Evolutionary conservation across 2,797 vertebrate genomes (phyloP).

Genomic region (Uromys caudimaculatus): DNA sequence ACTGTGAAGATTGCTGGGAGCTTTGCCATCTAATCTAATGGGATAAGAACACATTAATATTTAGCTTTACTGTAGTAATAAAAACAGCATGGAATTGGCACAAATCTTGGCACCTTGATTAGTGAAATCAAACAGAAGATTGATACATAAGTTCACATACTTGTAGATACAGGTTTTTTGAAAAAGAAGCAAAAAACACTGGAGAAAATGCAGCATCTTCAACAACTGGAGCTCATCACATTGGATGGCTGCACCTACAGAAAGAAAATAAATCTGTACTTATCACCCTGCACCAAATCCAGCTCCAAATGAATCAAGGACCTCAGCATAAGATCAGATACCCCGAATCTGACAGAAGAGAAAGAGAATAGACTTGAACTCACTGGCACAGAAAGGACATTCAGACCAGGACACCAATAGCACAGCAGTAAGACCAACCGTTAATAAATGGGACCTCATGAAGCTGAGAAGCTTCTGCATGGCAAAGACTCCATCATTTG

Average conservation of each 20-base stretch:
- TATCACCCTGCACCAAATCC: not conserved
- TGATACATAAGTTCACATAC: not conserved
- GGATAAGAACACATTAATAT: not conserved
- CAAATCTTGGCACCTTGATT: not conserved
- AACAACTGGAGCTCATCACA: not conserved
- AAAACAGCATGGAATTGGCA: not conserved
- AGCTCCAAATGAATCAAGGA: not conserved
- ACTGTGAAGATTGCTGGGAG: not conserved
- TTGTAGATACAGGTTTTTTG: not conserved
- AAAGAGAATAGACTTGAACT: not conserved
- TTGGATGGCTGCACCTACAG: not conserved
- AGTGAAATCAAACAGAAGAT: not conserved
- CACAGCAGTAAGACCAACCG: not conserved
- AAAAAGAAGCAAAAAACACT: not conserved
- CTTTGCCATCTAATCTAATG: not conserved
- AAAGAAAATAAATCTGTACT: not conserved
- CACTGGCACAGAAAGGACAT: not conserved
- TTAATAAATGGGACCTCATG: too few relatives aligned
- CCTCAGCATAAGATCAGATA: not conserved
- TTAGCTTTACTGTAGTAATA: constrained; percentile 30
- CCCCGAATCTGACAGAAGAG: not conserved
- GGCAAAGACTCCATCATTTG: not conserved
- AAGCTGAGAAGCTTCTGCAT: not conserved
- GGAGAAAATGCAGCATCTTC: not conserved
- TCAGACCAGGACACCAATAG: not conserved